Evolutionary conservation across 2,797 vertebrate genomes (phyloP), one percentile per base, ranked within the genome.

Genomic region (Myotis myotis): DNA sequence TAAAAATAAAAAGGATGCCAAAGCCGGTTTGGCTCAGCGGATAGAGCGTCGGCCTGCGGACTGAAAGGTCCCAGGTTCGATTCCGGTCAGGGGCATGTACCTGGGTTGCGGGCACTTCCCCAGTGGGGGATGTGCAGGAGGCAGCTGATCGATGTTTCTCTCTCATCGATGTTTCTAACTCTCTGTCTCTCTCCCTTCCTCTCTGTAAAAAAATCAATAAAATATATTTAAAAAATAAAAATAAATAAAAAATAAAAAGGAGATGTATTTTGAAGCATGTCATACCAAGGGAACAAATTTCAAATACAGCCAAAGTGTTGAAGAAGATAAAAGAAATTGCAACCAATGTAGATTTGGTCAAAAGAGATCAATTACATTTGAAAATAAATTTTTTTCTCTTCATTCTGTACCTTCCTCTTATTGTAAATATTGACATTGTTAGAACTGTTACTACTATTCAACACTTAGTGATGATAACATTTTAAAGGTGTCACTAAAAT

Each of bases 401-500:
- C 49, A 30, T 38, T 94, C 53, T 89, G 13, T 36, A 80, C 15
- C 36, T 82, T 47, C 60, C 33, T 86, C 51, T 85, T 79, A 91
- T 8, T 75, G 0, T 93, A 93, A 86, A 88, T 88, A 89, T 33
- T 75, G 64, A 62, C n/a, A 85, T 6, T 93, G 28, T 83, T 81
- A 94, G n/a, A 82, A 88, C 6, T 11, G 57, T 75, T 81, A 78
- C 41, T 44, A 86, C 47, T 51, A 36, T 15, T 87, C 66, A 89
- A 92, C 90, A 96, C 89, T 68, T 76, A 90, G 7, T 44, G 28
- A 38, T 44, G n/a, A 33, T 36, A 95, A 25, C 22, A 94, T 53
- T 95, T 94, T 89, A 86, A 68, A 96, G 82, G 8, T 53, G 41
- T 82, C 87, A 96, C 72, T 90, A 33, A 95, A 92, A 92, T 60